Evolutionary conservation across 2,888 invertebrate species (phyloP).

Genomic region (Pollenia labialis): DNA sequence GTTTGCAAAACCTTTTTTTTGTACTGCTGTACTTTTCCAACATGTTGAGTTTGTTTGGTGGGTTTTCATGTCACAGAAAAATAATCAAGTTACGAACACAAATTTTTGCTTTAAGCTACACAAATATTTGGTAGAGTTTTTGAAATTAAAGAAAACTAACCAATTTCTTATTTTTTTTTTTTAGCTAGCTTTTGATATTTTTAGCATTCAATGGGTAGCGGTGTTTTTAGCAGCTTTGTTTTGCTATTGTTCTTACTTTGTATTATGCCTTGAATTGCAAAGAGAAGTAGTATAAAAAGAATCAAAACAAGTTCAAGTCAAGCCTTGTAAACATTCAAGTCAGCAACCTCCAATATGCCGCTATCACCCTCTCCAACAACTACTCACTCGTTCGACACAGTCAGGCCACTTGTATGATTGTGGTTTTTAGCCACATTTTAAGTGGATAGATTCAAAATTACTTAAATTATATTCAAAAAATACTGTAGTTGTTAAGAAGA

Average conservation of each 20-base stretch:
- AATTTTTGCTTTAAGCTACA: no score
- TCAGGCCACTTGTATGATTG: neutral
- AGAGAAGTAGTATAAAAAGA: slow-evolving; percentile 19
- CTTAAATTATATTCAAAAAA: neutral
- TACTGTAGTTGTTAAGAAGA: no score
- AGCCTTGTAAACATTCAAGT: slow-evolving; percentile 69
- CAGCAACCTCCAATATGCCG: slow-evolving; percentile 61
- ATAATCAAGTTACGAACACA: no score
- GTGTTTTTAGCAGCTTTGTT: slow-evolving; percentile 11
- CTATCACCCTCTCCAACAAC: slow-evolving; percentile 44
- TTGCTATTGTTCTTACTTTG: slow-evolving; percentile 37
- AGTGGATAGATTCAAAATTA: neutral
- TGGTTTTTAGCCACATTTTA: neutral
- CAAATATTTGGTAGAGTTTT: no score
- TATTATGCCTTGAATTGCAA: slow-evolving; percentile 58
- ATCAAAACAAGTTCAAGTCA: slow-evolving; percentile 74
- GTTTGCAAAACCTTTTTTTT: slow-evolving; percentile 19
- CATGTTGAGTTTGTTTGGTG: neutral
- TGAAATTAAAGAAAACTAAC: no score
- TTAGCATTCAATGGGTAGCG: no score
- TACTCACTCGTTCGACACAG: neutral
- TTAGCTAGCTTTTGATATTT: no score
- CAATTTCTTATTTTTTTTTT: no score
- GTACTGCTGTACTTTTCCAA: slow-evolving; percentile 56
- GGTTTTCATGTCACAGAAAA: no score